Percentiles rank a stretch among this genome's conserved stretches.
These are phyloP conservation scores for Netta rufina DNA, from an alignment of 2,797 vertebrate genomes.

Conservation along the genomic window DNA sequence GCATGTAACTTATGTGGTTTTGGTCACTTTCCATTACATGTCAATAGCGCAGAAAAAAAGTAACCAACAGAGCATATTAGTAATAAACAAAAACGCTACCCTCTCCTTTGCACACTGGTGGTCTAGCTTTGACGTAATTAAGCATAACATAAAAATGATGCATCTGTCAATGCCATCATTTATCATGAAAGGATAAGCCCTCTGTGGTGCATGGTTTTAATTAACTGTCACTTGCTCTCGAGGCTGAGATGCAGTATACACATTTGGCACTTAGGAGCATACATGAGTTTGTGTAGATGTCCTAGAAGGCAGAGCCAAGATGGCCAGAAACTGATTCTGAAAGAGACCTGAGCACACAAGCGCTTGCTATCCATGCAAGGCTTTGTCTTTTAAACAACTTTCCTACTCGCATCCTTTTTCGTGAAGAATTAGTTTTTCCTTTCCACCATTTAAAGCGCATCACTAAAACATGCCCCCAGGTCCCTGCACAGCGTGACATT, in stretches of 20 bases:
- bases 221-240: constrained; percentile 2
- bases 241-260: neutral
- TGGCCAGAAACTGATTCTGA: neutral
- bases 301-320: neutral
- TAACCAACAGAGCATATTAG: neutral
- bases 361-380: neutral
- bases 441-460: constrained; percentile 5
- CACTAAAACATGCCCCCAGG: constrained; percentile 6
- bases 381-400: constrained; percentile 30
- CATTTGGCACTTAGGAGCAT: neutral
- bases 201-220: constrained; percentile 30
- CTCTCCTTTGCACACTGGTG: neutral
- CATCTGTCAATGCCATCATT: constrained; percentile 4
- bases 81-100: neutral
- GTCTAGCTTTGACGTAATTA: neutral
- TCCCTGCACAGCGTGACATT: neutral
- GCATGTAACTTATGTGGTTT: neutral
- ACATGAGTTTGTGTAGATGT: neutral
- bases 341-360: neutral
- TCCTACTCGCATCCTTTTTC: constrained; percentile 31
- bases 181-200: neutral
- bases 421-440: constrained; percentile 19
- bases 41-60: neutral
- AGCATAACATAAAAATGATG: neutral
- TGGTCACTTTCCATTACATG: neutral